Evolutionary conservation across 1,140 invertebrate species (phyloP), one percentile per base, ranked within the genome.

Genomic region (Araneus ventricosus): DNA sequence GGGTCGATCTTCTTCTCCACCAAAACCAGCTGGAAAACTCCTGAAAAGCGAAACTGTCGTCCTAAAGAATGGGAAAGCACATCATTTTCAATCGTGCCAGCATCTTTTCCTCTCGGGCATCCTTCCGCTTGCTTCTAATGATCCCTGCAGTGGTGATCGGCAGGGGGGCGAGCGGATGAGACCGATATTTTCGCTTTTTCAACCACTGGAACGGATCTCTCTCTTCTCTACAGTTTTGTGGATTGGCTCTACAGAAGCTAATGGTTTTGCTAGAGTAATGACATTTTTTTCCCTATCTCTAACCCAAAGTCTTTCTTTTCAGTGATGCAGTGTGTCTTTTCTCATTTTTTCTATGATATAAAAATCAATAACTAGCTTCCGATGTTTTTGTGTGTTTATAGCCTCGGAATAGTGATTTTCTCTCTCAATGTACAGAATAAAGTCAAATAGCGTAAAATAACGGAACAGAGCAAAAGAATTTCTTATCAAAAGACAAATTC

Each of bases 51-150:
- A 91, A 91, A 91, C 90, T 91, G 90, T 91, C 90, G 59, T 39
- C 75, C n/a, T 24, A 24, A 8, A 61, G 75, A 61, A 90, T 59
- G 39, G 39, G 45, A 52, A 82, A 59, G 24, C 57, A 63, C 30
- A 84, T 63, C 39, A 84, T 67, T 91, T 91, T 91, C 80, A 39
- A 17, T 57, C 22, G 86, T 34, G 37, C 63, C 34, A 91, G 90
- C 90, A 70, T 91, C 79, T 82, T 85, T 91, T 91, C 52, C 59
- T 63, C 67, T 91, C 34, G 20, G 80, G 90, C 90, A 85, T 91
- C 90, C 90, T 91, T 91, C 90, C 90, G 90, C 75, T 79, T 67
- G 80, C 59, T 85, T 91, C 90, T 91, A 91, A 91, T 91, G 90
- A 91, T 91, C 90, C 90, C 80, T 91, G 39, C 52, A 84, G 80